Conservation (phyloP, 2,797 vertebrate species). For the Sylvilagus floridanus region DNA sequence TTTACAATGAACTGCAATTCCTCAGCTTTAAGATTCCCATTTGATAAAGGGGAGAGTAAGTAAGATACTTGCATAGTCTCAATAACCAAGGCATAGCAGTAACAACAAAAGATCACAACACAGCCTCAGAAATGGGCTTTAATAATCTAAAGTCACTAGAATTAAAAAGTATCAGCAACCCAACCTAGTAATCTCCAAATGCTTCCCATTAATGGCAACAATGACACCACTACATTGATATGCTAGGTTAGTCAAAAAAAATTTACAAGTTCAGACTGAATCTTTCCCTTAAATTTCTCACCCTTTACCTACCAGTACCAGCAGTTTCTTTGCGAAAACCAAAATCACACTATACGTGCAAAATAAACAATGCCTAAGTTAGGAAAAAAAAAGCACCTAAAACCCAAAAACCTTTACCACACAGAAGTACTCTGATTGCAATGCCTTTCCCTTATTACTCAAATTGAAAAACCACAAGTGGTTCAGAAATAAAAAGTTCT, state of each 20-base stretch:
- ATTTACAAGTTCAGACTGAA: neutral
- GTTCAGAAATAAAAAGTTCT: neutral
- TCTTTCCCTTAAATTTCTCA: slow-evolving; percentile 48
- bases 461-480: slow-evolving; percentile 24
- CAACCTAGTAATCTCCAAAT: neutral
- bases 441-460: slow-evolving; percentile 31
- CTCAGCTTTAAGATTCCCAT: slow-evolving; percentile 13
- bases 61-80: neutral
- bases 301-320: slow-evolving; percentile 12
- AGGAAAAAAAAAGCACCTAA: neutral
- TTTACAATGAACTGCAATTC: slow-evolving; percentile 26
- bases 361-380: slow-evolving; percentile 31
- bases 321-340: slow-evolving; percentile 53
- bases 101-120: slow-evolving; percentile 33
- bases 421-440: neutral
- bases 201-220: slow-evolving; percentile 42
- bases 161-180: slow-evolving; percentile 1
- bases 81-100: slow-evolving; percentile 19
- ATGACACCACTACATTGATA: neutral
- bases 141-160: slow-evolving; percentile 34
- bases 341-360: slow-evolving; percentile 22
- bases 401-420: neutral
- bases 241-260: neutral
- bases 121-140: slow-evolving; percentile 29
- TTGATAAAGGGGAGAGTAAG: slow-evolving; percentile 54